A percentile compares a stretch with the other conserved stretches of the same genome.
Conservation (phyloP, 1,140 invertebrate species). For the Zelostemma sp. region DNA sequence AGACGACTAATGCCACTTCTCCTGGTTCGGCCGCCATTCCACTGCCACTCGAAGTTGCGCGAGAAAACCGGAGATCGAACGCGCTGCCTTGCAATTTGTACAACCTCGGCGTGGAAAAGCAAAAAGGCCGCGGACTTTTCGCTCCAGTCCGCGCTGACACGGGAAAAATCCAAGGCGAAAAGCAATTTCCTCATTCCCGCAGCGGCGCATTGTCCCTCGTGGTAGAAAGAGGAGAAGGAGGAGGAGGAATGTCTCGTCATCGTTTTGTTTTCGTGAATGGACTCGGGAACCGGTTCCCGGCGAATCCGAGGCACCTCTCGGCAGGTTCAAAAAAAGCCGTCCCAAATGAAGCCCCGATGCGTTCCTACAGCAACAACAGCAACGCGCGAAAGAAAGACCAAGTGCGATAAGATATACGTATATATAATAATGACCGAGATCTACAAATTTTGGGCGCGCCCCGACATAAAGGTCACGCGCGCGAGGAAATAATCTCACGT, state of each 20-base stretch:
- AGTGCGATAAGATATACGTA: too few relatives aligned
- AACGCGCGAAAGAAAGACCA: neutral
- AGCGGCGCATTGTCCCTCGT: too few relatives aligned
- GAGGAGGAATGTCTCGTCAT: too few relatives aligned
- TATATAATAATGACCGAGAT: constrained; percentile 50
- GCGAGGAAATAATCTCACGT: constrained; percentile 47
- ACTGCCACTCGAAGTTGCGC: constrained; percentile 31
- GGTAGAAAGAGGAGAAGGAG: too few relatives aligned
- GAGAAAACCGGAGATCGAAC: constrained; percentile 30
- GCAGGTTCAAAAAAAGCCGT: constrained; percentile 22
- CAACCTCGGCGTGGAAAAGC: constrained; percentile 9
- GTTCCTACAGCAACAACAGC: neutral
- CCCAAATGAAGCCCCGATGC: constrained; percentile 30
- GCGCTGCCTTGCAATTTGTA: constrained; percentile 31
- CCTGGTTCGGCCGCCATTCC: constrained; percentile 38
- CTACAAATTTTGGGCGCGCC: constrained; percentile 42
- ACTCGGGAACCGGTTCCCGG: neutral
- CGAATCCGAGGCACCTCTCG: neutral
- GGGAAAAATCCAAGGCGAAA: neutral
- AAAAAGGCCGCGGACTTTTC: neutral
- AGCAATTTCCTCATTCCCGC: neutral
- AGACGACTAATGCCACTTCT: constrained; percentile 51
- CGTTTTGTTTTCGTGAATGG: constrained; percentile 1
- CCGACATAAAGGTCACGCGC: constrained; percentile 33
- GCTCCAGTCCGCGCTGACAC: neutral